phyloP scores from a whole-genome alignment of 2,888 invertebrate genomes.

The Sarcophaga carnaria region DNA sequence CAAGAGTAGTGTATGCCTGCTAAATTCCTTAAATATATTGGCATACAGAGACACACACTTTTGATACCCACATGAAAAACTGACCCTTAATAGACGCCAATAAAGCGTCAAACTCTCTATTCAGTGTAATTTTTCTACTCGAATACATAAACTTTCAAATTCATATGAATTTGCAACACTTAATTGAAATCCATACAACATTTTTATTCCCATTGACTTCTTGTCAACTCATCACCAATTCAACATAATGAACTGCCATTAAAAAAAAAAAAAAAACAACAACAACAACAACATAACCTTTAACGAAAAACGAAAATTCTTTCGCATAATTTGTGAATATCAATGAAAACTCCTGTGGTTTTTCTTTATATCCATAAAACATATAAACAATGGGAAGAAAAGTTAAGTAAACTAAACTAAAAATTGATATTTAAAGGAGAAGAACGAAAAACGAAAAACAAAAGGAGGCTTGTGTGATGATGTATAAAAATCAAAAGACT shows the following conservation, averaged over 20 bases:
- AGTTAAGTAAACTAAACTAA: conserved; percentile 2
- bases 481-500: conserved; percentile 54
- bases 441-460: not conserved
- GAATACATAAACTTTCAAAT: too few relatives aligned
- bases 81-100: too few relatives aligned
- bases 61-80: too few relatives aligned
- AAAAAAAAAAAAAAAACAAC: not conserved
- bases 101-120: too few relatives aligned
- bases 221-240: conserved; percentile 10
- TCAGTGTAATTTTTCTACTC: too few relatives aligned
- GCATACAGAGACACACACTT: too few relatives aligned
- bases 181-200: not conserved
- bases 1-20: too few relatives aligned
- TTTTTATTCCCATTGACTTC: not conserved
- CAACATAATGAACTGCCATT: conserved; percentile 23
- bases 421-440: not conserved
- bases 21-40: too few relatives aligned
- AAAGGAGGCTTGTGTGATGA: conserved; percentile 1
- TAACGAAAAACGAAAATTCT: not conserved
- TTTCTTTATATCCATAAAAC: conserved; percentile 9
- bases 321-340: conserved; percentile 34
- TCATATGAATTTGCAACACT: not conserved
- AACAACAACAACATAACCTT: conserved; percentile 10
- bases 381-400: conserved; percentile 9
- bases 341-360: conserved; percentile 62